Conservation (phyloP, 2,113 vertebrate species). For the Euleptes europaea region DNA sequence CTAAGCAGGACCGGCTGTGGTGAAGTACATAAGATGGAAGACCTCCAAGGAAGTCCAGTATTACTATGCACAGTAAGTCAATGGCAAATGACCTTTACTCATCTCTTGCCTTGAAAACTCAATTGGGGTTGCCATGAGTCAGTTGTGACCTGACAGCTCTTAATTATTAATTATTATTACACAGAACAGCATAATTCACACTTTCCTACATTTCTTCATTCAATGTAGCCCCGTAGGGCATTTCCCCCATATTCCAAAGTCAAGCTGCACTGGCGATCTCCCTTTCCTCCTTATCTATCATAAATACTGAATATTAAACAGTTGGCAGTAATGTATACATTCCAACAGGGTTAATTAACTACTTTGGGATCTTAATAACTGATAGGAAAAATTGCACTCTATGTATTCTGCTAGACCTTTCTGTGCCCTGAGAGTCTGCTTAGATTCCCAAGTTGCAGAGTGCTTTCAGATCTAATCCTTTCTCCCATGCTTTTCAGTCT, state of each 20-base stretch:
- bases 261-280: not conserved
- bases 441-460: no score
- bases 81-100: no score
- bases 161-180: not conserved
- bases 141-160: no score
- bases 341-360: slow-evolving; percentile 16
- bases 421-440: not conserved
- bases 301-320: not conserved
- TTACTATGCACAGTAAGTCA: no score
- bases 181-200: not conserved
- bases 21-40: no score
- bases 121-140: not conserved
- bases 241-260: not conserved
- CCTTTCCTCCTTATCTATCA: not conserved
- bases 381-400: not conserved
- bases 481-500: no score
- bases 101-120: no score
- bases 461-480: no score
- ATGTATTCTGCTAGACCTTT: not conserved
- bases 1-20: no score
- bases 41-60: no score
- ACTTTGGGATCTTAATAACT: not conserved
- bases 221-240: not conserved
- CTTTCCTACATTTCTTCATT: slow-evolving; percentile 34
- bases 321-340: not conserved